These are phyloP conservation scores for Hofmannophila pseudospretella DNA, from an alignment of 2,888 invertebrate genomes.

Conservation along the genomic window DNA sequence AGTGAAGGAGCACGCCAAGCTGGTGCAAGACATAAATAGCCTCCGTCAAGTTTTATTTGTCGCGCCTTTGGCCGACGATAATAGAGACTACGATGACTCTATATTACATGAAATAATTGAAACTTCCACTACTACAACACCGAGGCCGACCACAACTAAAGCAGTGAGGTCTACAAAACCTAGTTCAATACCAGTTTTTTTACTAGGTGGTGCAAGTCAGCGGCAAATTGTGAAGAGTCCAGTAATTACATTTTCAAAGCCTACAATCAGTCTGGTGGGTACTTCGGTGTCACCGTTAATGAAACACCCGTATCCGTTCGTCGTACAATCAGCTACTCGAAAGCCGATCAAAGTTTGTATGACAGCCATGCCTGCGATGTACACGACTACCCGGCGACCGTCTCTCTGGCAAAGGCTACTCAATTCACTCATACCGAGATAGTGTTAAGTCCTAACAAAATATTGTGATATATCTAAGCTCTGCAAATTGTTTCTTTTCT, in stretches of 20 bases:
- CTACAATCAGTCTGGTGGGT: constrained; percentile 53
- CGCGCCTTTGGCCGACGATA: constrained; percentile 47
- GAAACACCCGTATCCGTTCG: constrained; percentile 62
- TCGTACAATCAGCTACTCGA: constrained; percentile 37
- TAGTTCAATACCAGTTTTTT: constrained; percentile 46
- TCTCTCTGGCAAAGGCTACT: constrained; percentile 53
- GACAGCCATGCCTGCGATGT: constrained; percentile 38
- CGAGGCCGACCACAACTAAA: constrained; percentile 21
- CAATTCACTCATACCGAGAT: constrained; percentile 51
- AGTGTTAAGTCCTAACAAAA: constrained; percentile 11
- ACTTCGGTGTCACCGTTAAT: constrained; percentile 52
- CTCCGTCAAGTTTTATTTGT: constrained; percentile 54
- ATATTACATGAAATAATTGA: constrained; percentile 63
- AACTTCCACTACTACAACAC: constrained; percentile 40
- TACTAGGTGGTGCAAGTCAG: constrained; percentile 55
- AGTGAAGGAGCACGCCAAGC: constrained; percentile 63
- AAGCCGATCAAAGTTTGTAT: constrained; percentile 57
- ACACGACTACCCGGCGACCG: constrained; percentile 34
- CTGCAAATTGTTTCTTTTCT: background rate
- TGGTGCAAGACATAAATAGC: constrained; percentile 68
- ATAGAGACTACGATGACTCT: constrained; percentile 61
- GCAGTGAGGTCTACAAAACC: constrained; percentile 16
- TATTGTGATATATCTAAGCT: constrained; percentile 4
- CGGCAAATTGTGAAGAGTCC: constrained; percentile 44
- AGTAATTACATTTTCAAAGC: constrained; percentile 40